Percentiles rank a stretch among this genome's conserved stretches.
Conservation (phyloP, 2,797 vertebrate species). For the Otolemur crassicaudatus region DNA sequence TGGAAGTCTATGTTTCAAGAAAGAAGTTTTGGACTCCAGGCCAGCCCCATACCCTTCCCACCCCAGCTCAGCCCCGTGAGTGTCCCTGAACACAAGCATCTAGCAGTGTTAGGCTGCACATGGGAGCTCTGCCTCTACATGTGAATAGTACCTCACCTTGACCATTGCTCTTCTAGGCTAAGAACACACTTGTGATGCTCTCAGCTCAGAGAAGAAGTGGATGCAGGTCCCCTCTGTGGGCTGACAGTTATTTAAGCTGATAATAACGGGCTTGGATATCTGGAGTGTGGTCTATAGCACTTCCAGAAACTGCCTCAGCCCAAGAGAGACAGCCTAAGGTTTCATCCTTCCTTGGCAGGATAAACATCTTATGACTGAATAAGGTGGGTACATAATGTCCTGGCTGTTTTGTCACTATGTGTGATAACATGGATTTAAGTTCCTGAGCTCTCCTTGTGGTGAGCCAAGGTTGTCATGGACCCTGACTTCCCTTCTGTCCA, state of each 20-base stretch:
- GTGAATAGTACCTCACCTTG: background rate
- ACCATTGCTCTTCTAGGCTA: background rate
- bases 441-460: background rate
- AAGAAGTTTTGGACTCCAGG: background rate
- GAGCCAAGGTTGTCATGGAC: background rate
- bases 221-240: too few species aligned
- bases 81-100: background rate
- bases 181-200: background rate
- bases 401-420: background rate
- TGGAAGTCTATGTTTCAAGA: background rate
- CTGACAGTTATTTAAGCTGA: background rate
- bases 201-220: background rate
- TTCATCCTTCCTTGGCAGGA: background rate
- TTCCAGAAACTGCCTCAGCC: background rate
- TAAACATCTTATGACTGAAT: background rate
- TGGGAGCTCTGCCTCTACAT: background rate
- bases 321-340: background rate
- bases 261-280: background rate
- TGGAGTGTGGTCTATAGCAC: background rate
- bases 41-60: background rate
- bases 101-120: fast-evolving
- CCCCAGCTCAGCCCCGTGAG: background rate
- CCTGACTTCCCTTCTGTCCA: background rate
- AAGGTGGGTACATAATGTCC: background rate
- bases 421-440: background rate